phyloP scores from a whole-genome alignment of 2,797 vertebrate genomes.

The Bovichtus diacanthus region DNA sequence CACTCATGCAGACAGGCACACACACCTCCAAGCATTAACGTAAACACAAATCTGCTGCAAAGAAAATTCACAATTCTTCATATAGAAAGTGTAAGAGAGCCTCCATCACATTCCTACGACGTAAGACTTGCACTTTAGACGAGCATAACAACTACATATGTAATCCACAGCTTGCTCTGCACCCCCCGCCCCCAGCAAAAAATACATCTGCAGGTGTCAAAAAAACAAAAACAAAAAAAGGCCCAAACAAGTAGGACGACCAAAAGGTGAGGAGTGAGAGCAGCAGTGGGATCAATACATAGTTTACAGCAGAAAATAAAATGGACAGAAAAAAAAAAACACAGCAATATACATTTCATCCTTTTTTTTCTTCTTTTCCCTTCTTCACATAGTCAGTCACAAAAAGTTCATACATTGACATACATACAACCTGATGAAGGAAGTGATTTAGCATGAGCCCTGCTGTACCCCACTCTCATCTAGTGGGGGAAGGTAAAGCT shows the following conservation, averaged over 20 bases:
- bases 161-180: constrained; percentile 28
- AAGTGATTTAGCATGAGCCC: constrained; percentile 9
- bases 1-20: constrained; percentile 64
- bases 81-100: constrained; percentile 53
- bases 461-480: constrained; percentile 13
- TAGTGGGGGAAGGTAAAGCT: constrained; percentile 17
- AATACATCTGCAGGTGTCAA: constrained; percentile 52
- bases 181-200: constrained; percentile 26
- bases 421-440: constrained; percentile 17
- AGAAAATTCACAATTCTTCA: constrained; percentile 39
- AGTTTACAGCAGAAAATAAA: constrained; percentile 71
- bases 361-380: constrained; percentile 1
- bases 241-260: constrained; percentile 31
- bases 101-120: constrained; percentile 58
- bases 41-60: constrained; percentile 73
- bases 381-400: constrained; percentile 24
- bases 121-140: constrained; percentile 69
- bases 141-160: constrained; percentile 50
- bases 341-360: constrained; percentile 46
- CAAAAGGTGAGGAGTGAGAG: constrained; percentile 22
- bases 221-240: constrained; percentile 37
- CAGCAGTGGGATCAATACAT: constrained; percentile 39
- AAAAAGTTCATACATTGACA: constrained; percentile 21
- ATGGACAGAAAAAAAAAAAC: constrained; percentile 27
- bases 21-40: constrained; percentile 53